Percentiles rank a stretch among this genome's conserved stretches.
These are phyloP conservation scores for Amazona ochrocephala DNA, from an alignment of 2,797 vertebrate genomes.

Conservation along the genomic window DNA sequence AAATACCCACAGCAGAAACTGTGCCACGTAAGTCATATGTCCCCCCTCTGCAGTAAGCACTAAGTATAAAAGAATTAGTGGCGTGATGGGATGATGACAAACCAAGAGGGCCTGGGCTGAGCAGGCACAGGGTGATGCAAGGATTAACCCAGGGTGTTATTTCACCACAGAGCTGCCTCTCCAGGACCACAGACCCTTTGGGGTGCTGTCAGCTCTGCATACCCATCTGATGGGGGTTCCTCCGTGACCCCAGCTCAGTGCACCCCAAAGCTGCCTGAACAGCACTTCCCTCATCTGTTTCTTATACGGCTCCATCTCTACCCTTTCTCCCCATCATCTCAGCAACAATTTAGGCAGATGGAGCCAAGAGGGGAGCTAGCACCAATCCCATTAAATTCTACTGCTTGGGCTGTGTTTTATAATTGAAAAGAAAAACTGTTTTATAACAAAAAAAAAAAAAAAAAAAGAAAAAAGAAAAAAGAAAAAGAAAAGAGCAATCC, in stretches of 20 bases:
- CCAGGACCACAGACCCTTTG: background rate
- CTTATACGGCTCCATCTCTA: background rate
- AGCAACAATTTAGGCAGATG: background rate
- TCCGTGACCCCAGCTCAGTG: background rate
- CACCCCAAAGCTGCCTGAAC: background rate
- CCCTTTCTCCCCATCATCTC: background rate
- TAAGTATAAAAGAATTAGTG: background rate
- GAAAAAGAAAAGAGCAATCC: background rate
- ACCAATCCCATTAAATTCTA: background rate
- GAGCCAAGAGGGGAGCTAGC: background rate
- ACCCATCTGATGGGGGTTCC: fast-evolving
- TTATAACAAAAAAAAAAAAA: background rate
- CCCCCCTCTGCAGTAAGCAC: background rate
- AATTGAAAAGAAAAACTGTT: background rate
- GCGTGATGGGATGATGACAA: background rate
- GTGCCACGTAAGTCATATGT: background rate
- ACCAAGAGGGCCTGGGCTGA: background rate
- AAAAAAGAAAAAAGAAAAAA: too few relatives aligned
- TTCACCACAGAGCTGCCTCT: background rate
- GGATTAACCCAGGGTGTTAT: background rate
- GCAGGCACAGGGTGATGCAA: background rate
- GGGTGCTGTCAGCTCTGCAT: background rate
- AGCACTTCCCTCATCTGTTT: background rate
- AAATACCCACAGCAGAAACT: background rate
- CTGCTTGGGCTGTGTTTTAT: background rate